These are phyloP conservation scores for Coenonympha arcania DNA, from an alignment of 2,888 invertebrate species.

Conservation along the genomic window DNA sequence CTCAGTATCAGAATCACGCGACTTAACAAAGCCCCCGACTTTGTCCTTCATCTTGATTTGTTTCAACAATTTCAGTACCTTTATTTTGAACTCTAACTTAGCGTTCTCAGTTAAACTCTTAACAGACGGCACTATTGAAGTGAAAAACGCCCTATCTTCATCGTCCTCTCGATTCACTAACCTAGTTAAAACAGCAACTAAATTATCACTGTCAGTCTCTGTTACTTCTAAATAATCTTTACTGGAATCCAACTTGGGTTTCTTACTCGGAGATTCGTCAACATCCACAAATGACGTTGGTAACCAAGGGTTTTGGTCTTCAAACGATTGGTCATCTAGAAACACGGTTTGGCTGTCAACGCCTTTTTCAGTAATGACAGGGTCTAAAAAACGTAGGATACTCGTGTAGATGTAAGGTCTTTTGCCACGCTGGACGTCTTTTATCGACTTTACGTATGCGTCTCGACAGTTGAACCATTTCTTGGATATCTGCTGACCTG, in stretches of 20 bases:
- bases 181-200: constrained; percentile 42
- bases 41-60: constrained; percentile 37
- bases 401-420: constrained; percentile 46
- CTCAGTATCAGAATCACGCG: constrained; percentile 7
- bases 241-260: constrained; percentile 20
- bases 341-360: constrained; percentile 24
- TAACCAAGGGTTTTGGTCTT: constrained; percentile 37
- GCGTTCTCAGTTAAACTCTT: constrained; percentile 43
- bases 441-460: constrained; percentile 43
- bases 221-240: constrained; percentile 11
- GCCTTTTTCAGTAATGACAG: constrained; percentile 22
- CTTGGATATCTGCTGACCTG: constrained; percentile 42
- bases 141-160: constrained; percentile 56
- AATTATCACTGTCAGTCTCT: constrained; percentile 27
- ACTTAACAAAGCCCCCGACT: constrained; percentile 15
- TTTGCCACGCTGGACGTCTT: constrained; percentile 20
- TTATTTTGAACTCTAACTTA: constrained; percentile 51
- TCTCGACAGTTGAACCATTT: constrained; percentile 51
- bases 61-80: constrained; percentile 48
- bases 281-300: constrained; percentile 38
- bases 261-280: constrained; percentile 29
- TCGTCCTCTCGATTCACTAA: constrained; percentile 54
- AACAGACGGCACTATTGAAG: constrained; percentile 49
- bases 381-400: constrained; percentile 42
- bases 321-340: constrained; percentile 21